Base-by-base conservation (phyloP, 1,140 invertebrate species). In the Penaeus indicus region DNA sequence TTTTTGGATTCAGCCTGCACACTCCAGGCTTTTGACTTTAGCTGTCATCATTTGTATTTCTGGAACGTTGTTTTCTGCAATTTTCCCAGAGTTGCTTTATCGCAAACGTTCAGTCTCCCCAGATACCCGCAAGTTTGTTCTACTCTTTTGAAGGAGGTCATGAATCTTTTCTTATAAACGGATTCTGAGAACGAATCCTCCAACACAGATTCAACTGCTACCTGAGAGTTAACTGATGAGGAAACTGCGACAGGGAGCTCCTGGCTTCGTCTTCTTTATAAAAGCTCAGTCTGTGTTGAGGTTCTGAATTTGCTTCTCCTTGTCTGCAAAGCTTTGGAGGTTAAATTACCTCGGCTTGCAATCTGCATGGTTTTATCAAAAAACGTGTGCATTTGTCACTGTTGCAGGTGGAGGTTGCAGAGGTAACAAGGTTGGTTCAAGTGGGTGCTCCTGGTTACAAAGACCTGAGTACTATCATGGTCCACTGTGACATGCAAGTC, bases 321-420 rank as follows among this genome's bases (percentile, higher is more conserved):
- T 86, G 64, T 62, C 79, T 86, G 84, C 32, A 86, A 42, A 79
- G 84, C 84, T 62, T 86, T 60, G 25, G 84, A 86, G 22, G 84
- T 86, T 47, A 86, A 42, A 62, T 60, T 38, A 86, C 84, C 75
- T 86, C 77, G n/a, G 69, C 84, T 22, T 86, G 84, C n/a, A 86
- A 61, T 86, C 84, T 79, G 84, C 75, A 86, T 86, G 32, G 72
- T 86, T 42, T 78, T 86, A 10, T 86, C 69, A 78, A 86, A n/a
- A n/a, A 86, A n/a, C 80, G 69, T n/a, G 61, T 63, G 19, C 72
- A 78, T 86, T 79, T 42, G 61, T 64, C 16, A 86, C 61, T 21
- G 84, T 61, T 11, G 75, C n/a, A 42, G 80, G 72, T 4, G 75
- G 42, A 25, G 21, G 21, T 4, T 85, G 61, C n/a, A 54, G 18